These are phyloP conservation scores for Anguilla pacifica DNA, from an alignment of 2,797 vertebrate species.

Conservation along the genomic window DNA sequence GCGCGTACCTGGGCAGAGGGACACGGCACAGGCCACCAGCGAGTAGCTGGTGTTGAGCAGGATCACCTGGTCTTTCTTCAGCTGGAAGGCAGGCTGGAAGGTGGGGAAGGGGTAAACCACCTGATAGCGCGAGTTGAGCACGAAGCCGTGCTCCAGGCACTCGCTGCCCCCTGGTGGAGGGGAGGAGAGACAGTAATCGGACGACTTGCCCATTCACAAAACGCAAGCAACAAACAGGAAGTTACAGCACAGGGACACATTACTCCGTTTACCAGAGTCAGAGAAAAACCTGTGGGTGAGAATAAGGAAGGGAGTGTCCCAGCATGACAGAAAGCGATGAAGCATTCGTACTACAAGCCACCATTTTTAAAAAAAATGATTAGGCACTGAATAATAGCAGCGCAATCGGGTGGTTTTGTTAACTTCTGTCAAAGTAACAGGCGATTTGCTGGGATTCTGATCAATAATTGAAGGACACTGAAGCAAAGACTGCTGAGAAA, in stretches of 20 bases:
- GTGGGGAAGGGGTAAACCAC: conserved; percentile 95
- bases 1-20: conserved; percentile 73
- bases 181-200: neutral
- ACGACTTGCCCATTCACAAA: neutral
- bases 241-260: neutral
- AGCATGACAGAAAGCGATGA: too few species aligned
- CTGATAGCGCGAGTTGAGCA: conserved; percentile 91
- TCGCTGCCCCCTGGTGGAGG: conserved; percentile 72
- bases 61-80: conserved; percentile 93
- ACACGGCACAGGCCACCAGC: conserved; percentile 88
- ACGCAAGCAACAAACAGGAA: neutral
- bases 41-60: conserved; percentile 94
- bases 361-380: too few species aligned
- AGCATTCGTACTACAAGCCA: too few species aligned
- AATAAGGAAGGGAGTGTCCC: neutral
- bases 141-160: conserved; percentile 86
- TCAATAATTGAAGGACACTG: too few species aligned
- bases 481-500: too few species aligned
- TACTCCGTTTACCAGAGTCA: neutral
- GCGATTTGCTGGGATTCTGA: too few species aligned
- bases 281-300: neutral
- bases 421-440: too few species aligned
- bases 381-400: too few species aligned
- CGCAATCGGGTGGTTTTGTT: too few species aligned
- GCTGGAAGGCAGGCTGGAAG: conserved; percentile 93